Evolutionary conservation across 2,113 vertebrate genomes (phyloP).

Genomic region (Syngnathus floridae): DNA sequence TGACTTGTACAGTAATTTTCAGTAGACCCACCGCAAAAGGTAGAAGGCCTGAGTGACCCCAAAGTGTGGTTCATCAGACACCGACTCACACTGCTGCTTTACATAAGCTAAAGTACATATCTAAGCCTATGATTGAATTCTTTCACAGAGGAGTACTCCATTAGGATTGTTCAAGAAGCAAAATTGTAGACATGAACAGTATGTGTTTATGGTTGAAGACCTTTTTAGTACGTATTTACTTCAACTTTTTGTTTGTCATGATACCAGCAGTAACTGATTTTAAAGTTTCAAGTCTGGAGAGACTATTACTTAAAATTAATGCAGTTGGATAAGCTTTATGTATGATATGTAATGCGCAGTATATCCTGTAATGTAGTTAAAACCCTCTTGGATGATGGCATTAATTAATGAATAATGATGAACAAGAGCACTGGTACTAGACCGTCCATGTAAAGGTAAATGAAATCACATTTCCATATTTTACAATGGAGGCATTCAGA

Average conservation of each 20-base stretch:
- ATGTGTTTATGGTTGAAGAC: no score
- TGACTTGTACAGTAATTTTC: conserved; percentile 71
- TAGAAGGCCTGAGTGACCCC: conserved; percentile 61
- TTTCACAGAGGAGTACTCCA: not conserved
- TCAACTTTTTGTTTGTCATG: no score
- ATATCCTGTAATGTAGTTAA: not conserved
- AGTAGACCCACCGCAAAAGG: conserved; percentile 66
- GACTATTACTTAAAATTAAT: not conserved
- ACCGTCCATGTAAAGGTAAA: not conserved
- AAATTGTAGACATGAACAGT: no score
- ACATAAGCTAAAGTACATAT: not conserved
- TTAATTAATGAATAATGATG: not conserved
- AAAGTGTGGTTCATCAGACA: not conserved
- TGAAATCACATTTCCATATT: conserved; percentile 1
- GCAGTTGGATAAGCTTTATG: not conserved
- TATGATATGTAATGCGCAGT: not conserved
- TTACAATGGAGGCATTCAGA: conserved; percentile 66
- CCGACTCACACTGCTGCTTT: not conserved
- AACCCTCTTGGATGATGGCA: not conserved
- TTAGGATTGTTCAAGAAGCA: not conserved
- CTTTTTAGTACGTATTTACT: no score
- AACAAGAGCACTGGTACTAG: not conserved
- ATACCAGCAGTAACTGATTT: no score
- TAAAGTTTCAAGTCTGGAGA: no score
- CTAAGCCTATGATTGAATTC: not conserved